Evolutionary conservation across 1,140 invertebrate genomes (phyloP).

Genomic region (Oscheius sp.): DNA sequence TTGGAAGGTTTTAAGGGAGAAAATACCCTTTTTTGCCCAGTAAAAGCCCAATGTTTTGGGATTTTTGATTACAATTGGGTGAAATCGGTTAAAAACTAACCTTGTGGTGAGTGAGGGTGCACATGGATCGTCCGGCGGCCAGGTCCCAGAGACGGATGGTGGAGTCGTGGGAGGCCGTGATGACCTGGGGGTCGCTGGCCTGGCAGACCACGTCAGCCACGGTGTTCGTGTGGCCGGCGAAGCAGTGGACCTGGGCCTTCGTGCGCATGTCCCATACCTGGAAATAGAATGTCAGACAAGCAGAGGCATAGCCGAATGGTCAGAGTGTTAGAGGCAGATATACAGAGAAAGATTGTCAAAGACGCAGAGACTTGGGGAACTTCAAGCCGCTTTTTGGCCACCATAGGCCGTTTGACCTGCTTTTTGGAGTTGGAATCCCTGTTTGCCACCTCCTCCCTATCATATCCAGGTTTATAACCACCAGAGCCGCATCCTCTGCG

Average conservation of each 20-base stretch:
- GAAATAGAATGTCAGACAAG: slow-evolving; percentile 25
- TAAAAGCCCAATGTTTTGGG: not conserved
- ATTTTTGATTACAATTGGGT: not conserved
- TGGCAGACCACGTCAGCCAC: slow-evolving; percentile 90
- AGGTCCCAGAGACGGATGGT: slow-evolving; percentile 92
- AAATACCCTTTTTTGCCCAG: not conserved
- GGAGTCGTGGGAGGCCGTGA: slow-evolving; percentile 72
- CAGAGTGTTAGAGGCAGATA: too few relatives aligned
- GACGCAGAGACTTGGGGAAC: too few relatives aligned
- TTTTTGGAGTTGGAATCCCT: too few relatives aligned
- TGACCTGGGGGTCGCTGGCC: slow-evolving; percentile 80
- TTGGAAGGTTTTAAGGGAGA: too few relatives aligned
- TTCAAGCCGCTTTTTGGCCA: too few relatives aligned
- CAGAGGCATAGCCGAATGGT: not conserved
- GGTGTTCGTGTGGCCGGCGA: slow-evolving; percentile 94
- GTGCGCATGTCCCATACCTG: slow-evolving; percentile 92
- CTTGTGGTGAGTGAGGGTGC: slow-evolving; percentile 96
- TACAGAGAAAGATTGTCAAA: too few relatives aligned
- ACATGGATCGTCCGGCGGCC: slow-evolving; percentile 86
- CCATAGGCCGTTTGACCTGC: too few relatives aligned
- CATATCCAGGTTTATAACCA: too few relatives aligned
- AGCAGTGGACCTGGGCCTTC: slow-evolving; percentile 94
- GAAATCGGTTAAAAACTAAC: slow-evolving; percentile 18
- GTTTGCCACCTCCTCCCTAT: too few relatives aligned
- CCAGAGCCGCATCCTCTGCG: too few relatives aligned